These are phyloP conservation scores for Stichopus horrens DNA, from an alignment of 53 echinoderm and acorn worm species.

Conservation along the genomic window DNA sequence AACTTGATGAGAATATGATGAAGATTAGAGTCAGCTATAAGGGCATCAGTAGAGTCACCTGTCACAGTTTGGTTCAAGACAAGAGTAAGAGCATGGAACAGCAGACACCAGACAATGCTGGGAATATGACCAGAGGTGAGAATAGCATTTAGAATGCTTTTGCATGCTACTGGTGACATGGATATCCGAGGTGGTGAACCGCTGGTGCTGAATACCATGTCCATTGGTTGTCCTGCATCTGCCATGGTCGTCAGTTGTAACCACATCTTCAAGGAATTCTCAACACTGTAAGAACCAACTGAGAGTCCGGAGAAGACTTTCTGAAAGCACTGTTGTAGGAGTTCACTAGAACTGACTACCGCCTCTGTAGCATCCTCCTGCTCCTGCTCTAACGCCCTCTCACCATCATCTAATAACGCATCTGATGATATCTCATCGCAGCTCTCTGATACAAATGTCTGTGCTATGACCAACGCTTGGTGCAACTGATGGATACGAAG, in stretches of 20 bases:
- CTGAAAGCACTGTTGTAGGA: slow-evolving; percentile 85
- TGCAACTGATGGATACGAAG: slow-evolving; percentile 66
- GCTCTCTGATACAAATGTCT: slow-evolving; percentile 38
- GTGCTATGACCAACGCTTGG: slow-evolving; percentile 56
- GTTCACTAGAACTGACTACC: slow-evolving; percentile 69
- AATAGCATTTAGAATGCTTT: slow-evolving; percentile 71
- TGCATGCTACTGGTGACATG: slow-evolving; percentile 72
- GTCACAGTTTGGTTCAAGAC: slow-evolving; percentile 75
- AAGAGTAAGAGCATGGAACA: slow-evolving; percentile 79
- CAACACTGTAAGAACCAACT: slow-evolving; percentile 59
- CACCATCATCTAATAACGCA: neutral
- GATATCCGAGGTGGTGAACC: slow-evolving; percentile 74
- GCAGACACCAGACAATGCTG: slow-evolving; percentile 88
- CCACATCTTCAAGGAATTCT: slow-evolving; percentile 83
- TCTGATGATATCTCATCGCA: neutral
- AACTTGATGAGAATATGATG: slow-evolving; percentile 80
- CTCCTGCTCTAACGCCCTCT: neutral
- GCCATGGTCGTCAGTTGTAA: slow-evolving; percentile 55
- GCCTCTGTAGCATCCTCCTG: neutral
- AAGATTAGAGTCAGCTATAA: slow-evolving; percentile 79
- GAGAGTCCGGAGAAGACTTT: slow-evolving; percentile 82
- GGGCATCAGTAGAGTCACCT: slow-evolving; percentile 55
- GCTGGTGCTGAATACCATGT: slow-evolving; percentile 60
- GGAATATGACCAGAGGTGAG: slow-evolving; percentile 72
- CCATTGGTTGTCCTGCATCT: slow-evolving; percentile 64